Conservation (phyloP, 2,888 invertebrate species). For the Rotaria macrura region DNA sequence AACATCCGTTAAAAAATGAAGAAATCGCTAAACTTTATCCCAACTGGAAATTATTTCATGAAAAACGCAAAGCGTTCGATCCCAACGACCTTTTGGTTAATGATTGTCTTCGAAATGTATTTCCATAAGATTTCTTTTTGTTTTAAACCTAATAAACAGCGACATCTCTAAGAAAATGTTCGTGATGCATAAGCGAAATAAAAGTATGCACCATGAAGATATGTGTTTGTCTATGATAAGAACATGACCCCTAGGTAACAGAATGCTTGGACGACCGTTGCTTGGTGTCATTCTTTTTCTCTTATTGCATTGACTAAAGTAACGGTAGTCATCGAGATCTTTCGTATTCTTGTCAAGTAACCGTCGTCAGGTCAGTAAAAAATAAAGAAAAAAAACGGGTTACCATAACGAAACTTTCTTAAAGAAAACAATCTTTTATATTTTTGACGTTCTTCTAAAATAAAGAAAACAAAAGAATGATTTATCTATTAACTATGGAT, state of each 20-base stretch:
- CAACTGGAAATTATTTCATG: slow-evolving; percentile 23
- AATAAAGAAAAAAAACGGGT: background rate
- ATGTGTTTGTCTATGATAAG: background rate
- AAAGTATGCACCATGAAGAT: background rate
- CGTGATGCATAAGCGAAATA: background rate
- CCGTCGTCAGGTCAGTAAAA: slow-evolving; percentile 15
- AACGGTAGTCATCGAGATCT: slow-evolving; percentile 15
- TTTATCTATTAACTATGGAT: background rate
- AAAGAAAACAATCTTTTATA: slow-evolving; percentile 15
- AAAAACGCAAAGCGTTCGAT: slow-evolving; percentile 24
- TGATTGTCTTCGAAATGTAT: slow-evolving; percentile 21
- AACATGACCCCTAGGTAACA: slow-evolving; percentile 4
- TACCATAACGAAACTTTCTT: slow-evolving; percentile 8
- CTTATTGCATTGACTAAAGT: slow-evolving; percentile 3
- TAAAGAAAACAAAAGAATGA: background rate
- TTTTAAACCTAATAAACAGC: background rate
- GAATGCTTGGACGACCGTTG: slow-evolving; percentile 7
- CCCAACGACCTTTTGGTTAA: slow-evolving; percentile 28
- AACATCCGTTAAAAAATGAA: slow-evolving; percentile 19
- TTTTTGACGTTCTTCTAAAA: background rate
- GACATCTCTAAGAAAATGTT: slow-evolving; percentile 52
- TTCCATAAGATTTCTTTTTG: background rate
- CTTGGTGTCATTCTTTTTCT: slow-evolving; percentile 15
- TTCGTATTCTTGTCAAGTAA: slow-evolving; percentile 15
- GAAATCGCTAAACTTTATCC: slow-evolving; percentile 21